Conservation (phyloP, 2,888 invertebrate genomes). For the Parapristionchus giblindavisi region DNA sequence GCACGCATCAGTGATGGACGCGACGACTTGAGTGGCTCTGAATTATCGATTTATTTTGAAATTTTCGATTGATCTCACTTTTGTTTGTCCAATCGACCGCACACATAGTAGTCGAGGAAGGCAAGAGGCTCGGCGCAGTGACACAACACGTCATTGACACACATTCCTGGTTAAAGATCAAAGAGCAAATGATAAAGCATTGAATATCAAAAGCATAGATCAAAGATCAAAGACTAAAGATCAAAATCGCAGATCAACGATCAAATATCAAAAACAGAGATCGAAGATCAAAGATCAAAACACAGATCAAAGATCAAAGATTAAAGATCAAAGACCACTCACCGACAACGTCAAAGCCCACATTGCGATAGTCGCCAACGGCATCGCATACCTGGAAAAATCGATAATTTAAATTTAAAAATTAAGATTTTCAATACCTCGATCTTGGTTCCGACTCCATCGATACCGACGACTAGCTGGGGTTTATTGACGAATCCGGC, state of each 20-base stretch:
- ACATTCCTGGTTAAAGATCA: constrained; percentile 78
- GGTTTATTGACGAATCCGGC: constrained; percentile 82
- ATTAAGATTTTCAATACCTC: no score
- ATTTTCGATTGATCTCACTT: constrained; percentile 29
- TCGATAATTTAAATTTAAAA: background rate
- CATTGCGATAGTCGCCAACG: constrained; percentile 81
- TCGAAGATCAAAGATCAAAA: no score
- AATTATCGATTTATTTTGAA: background rate
- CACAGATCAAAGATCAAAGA: no score
- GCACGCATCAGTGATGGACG: constrained; percentile 89
- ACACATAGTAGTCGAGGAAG: constrained; percentile 95
- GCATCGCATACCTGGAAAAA: constrained; percentile 83
- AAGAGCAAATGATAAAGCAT: background rate
- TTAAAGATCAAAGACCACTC: no score
- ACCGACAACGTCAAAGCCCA: constrained; percentile 93
- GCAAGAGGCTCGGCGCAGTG: constrained; percentile 94
- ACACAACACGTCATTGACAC: constrained; percentile 93
- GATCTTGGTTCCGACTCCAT: constrained; percentile 95
- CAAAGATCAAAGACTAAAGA: no score
- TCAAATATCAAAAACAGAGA: background rate
- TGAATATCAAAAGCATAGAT: background rate
- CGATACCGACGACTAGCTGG: constrained; percentile 89
- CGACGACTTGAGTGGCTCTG: constrained; percentile 77
- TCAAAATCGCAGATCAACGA: background rate
- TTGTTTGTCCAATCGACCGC: constrained; percentile 83